These are phyloP conservation scores for Morphnarchus princeps DNA, from an alignment of 2,113 vertebrate species.

Conservation along the genomic window DNA sequence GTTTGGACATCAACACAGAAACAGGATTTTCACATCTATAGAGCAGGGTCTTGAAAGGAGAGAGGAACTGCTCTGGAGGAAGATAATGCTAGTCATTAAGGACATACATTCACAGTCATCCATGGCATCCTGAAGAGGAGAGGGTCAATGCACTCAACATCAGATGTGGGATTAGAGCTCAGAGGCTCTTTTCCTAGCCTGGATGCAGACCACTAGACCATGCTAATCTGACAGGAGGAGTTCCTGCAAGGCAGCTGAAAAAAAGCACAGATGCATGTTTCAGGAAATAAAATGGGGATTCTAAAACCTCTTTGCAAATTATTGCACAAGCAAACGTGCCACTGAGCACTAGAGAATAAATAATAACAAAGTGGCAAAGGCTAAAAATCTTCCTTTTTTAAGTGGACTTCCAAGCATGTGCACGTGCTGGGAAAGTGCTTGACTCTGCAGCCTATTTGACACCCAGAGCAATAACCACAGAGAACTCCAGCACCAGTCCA, in stretches of 20 bases:
- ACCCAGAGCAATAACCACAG: fast-evolving
- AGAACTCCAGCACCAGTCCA: neutral
- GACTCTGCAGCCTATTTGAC: neutral
- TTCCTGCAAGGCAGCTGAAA: neutral
- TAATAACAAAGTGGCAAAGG: neutral
- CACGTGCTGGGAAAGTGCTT: fast-evolving
- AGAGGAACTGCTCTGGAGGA: neutral
- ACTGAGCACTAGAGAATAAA: neutral
- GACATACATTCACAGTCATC: neutral
- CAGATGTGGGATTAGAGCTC: slow-evolving; percentile 3
- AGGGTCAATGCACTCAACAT: neutral
- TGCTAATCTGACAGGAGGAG: slow-evolving; percentile 20
- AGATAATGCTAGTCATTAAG: neutral
- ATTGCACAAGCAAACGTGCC: neutral
- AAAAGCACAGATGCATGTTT: neutral
- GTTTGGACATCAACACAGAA: neutral
- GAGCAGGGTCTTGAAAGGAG: neutral
- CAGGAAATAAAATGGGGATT: neutral
- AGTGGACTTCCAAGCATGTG: neutral
- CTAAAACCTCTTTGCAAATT: neutral
- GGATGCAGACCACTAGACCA: slow-evolving; percentile 40
- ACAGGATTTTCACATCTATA: neutral
- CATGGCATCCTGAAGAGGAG: neutral
- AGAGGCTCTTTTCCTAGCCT: slow-evolving; percentile 29
- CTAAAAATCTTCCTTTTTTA: neutral